A percentile compares a stretch with the other conserved stretches of the same genome.
Evolutionary conservation across 2,113 vertebrate species (phyloP).

Genomic region (Tichodroma muraria): DNA sequence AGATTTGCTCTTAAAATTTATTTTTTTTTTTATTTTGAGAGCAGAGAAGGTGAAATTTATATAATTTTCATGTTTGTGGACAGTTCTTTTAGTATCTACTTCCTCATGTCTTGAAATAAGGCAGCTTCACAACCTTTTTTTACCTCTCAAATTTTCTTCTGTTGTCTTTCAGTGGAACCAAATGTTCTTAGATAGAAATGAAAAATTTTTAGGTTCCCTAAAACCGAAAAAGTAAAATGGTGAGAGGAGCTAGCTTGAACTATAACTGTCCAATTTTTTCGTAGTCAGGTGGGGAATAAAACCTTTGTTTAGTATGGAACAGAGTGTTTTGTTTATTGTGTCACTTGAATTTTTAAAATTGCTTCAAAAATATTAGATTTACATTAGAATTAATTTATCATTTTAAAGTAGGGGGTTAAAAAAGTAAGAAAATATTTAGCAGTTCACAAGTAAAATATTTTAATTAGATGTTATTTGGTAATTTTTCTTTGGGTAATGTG

Average conservation of each 20-base stretch:
- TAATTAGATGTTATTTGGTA: no score
- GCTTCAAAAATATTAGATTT: background rate
- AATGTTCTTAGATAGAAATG: background rate
- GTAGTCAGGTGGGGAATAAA: background rate
- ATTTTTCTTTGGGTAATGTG: background rate
- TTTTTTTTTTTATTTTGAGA: background rate
- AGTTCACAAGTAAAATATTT: background rate
- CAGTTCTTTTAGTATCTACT: background rate
- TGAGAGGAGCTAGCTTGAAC: background rate
- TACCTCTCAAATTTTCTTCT: background rate
- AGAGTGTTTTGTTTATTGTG: background rate
- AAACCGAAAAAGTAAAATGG: background rate
- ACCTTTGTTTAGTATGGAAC: background rate
- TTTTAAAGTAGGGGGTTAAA: background rate
- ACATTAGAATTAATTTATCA: background rate
- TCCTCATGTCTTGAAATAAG: background rate
- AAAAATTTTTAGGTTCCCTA: background rate
- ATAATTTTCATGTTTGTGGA: background rate
- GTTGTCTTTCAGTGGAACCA: background rate
- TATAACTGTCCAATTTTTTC: background rate
- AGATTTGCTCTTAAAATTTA: background rate
- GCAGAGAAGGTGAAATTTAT: background rate
- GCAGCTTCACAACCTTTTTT: background rate
- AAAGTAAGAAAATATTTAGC: background rate
- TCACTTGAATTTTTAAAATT: background rate